phyloP scores from a whole-genome alignment of 2,888 invertebrate genomes.

The Meiosimyza platycephala region DNA sequence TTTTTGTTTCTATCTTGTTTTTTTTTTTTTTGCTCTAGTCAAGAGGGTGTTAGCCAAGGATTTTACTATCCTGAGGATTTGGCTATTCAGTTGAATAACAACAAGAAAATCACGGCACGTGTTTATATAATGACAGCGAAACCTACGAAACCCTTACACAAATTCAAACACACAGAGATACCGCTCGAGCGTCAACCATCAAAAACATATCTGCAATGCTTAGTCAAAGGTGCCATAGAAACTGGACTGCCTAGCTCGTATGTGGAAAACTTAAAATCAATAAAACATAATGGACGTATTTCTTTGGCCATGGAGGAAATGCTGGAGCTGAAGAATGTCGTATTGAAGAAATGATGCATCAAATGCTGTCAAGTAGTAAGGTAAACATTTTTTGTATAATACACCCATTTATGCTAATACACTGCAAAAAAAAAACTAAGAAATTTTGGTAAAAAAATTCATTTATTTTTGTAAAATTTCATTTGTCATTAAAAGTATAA shows the following conservation, averaged over 20 bases:
- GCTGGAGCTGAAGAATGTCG: slow-evolving; percentile 61
- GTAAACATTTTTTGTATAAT: too few species aligned
- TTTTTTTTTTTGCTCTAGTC: slow-evolving; percentile 30
- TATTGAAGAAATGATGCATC: too few species aligned
- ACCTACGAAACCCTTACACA: too few species aligned
- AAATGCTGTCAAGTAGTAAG: too few species aligned
- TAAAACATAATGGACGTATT: slow-evolving; percentile 80
- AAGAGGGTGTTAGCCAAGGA: slow-evolving; percentile 46
- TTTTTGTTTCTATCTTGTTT: too few species aligned
- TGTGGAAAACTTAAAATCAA: slow-evolving; percentile 72
- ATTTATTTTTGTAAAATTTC: too few species aligned
- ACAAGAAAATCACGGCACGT: slow-evolving; percentile 68
- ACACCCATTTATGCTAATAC: too few species aligned
- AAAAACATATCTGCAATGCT: slow-evolving; percentile 73
- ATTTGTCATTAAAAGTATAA: too few species aligned
- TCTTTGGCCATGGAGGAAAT: slow-evolving; percentile 67
- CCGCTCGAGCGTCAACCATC: slow-evolving; percentile 80
- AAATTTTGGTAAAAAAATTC: too few species aligned
- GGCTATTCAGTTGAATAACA: neutral
- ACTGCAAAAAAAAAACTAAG: too few species aligned
- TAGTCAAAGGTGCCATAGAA: slow-evolving; percentile 63
- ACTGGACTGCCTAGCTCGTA: slow-evolving; percentile 69
- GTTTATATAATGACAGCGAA: slow-evolving; percentile 71
- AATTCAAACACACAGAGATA: slow-evolving; percentile 72
- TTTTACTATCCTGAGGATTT: slow-evolving; percentile 39